Base-by-base conservation (phyloP, 2,797 vertebrate genomes). In the Pangasius mekongensis region DNA sequence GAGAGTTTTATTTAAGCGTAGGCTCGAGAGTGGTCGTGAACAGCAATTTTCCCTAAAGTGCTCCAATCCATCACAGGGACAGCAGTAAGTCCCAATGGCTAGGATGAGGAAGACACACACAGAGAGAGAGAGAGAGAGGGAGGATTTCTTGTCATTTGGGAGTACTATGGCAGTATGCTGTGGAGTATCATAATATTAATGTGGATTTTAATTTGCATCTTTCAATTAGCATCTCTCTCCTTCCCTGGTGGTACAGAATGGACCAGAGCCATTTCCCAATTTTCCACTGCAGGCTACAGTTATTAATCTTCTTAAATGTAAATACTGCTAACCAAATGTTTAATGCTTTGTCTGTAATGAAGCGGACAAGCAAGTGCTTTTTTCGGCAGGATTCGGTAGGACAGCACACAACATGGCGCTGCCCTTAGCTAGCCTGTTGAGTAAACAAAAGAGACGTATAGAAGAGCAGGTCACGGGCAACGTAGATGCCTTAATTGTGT, bases 401-500 rank as follows among this genome's bases (percentile, higher is more conserved):
- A 52, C 0, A 1, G 9, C 8, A 20, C 62, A 7, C 16, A 30
- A 52, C 33, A 52, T 69, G 47, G 43, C 43, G 27, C 22, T 30
- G 39, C 47, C 22, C 66, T 47, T 76, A 58, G 80, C 76, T 62
- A 85, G 66, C 86, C 82, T 91, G 86, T 89, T 88, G 83, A 76
- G 77, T 82, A 89, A 90, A 91, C 89, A 91, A 88, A 87, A 85
- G 88, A 83, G 54, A 66, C 66, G 66, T 62, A 66, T 69, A 78
- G 30, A 86, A 86, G 84, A 92, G 89, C 22, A 86, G 92, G 91
- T 89, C 86, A 62, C 86, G 73, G 90, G 6, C 49, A 83, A 92
- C 94, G 94, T 93, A 94, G 94, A 95, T 94, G 93, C 94, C 94
- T 92, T 93, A 93, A 93, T 94, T 94, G 94, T 94, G 93, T 94